Percentiles rank a stretch among this genome's conserved stretches.
phyloP scores from a whole-genome alignment of 1,140 invertebrate species.

The Psix sp. region DNA sequence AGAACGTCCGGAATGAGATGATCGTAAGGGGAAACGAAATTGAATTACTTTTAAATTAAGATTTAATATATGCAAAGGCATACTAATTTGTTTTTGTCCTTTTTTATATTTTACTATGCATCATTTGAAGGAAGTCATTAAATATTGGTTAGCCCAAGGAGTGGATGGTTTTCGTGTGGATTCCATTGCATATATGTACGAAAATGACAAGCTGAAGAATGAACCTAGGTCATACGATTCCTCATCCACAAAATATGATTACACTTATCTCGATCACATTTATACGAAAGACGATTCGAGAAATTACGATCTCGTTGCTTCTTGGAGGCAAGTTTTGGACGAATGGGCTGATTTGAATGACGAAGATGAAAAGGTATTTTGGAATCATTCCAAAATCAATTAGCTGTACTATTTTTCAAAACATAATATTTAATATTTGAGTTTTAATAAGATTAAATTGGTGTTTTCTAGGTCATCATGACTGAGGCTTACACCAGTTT shows the following conservation, averaged over 20 bases:
- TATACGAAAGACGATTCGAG: constrained; percentile 81
- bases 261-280: constrained; percentile 80
- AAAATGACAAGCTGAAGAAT: constrained; percentile 78
- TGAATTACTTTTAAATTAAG: too few species aligned
- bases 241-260: constrained; percentile 71
- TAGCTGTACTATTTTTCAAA: too few species aligned
- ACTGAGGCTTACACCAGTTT: constrained; percentile 83
- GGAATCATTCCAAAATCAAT: too few species aligned
- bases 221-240: constrained; percentile 77
- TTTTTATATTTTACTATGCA: background rate
- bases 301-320: constrained; percentile 79
- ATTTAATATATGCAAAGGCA: too few species aligned
- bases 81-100: background rate
- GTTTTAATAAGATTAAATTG: too few species aligned
- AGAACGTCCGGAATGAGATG: constrained; percentile 77
- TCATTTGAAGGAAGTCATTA: constrained; percentile 79
- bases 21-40: constrained; percentile 60
- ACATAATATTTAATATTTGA: too few species aligned
- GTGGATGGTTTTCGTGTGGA: constrained; percentile 87
- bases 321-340: constrained; percentile 82
- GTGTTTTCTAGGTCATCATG: constrained; percentile 85
- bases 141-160: constrained; percentile 85
- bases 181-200: constrained; percentile 80
- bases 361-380: constrained; percentile 66
- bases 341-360: constrained; percentile 74